Conservation (phyloP, 1,140 invertebrate species). For the Drosophila asahinai region DNA sequence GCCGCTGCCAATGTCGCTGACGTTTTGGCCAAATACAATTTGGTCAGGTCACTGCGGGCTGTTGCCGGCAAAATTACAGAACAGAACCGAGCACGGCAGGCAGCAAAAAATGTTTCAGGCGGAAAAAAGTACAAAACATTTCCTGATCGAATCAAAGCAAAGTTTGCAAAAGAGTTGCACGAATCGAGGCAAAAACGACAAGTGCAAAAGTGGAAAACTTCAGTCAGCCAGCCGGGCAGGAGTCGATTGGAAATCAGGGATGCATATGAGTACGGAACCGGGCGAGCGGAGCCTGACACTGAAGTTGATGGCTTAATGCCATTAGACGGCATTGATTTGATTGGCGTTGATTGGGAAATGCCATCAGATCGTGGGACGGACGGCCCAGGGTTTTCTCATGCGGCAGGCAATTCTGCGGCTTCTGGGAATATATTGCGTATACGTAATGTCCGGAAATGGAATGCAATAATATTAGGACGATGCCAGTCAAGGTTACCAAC, state of each 20-base stretch:
- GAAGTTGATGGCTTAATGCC: slow-evolving; percentile 81
- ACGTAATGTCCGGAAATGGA: slow-evolving; percentile 34
- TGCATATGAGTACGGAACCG: slow-evolving; percentile 37
- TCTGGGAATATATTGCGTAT: slow-evolving; percentile 19
- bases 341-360: slow-evolving; percentile 82
- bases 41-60: slow-evolving; percentile 31
- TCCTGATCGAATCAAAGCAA: slow-evolving; percentile 80
- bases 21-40: slow-evolving; percentile 67
- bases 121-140: slow-evolving; percentile 65
- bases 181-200: slow-evolving; percentile 36
- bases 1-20: slow-evolving; percentile 36
- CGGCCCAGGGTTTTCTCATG: background rate
- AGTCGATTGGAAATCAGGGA: slow-evolving; percentile 25
- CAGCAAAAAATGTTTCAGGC: slow-evolving; percentile 17
- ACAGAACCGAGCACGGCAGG: slow-evolving; percentile 28
- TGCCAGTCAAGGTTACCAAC: too few species aligned
- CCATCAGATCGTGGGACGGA: slow-evolving; percentile 33
- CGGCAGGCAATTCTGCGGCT: slow-evolving; percentile 9
- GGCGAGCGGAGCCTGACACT: slow-evolving; percentile 51
- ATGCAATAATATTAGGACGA: too few species aligned
- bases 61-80: slow-evolving; percentile 64
- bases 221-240: slow-evolving; percentile 7
- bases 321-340: slow-evolving; percentile 83
- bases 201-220: slow-evolving; percentile 46
- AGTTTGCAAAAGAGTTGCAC: slow-evolving; percentile 49